These are phyloP conservation scores for Microcebus lehilahytsara DNA, from an alignment of 2,113 vertebrate genomes.

Conservation along the genomic window DNA sequence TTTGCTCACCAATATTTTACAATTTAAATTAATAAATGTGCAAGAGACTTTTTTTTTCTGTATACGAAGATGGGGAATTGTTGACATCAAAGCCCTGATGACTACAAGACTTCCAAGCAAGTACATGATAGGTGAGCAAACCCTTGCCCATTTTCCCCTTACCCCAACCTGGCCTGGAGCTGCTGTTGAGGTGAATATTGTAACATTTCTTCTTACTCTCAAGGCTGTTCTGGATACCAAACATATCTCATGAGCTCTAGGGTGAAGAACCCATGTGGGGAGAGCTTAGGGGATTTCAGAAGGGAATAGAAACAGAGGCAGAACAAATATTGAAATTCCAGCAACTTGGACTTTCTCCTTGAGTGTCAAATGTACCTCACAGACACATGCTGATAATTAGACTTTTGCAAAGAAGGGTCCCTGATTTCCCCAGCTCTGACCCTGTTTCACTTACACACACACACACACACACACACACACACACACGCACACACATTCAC, in stretches of 20 bases:
- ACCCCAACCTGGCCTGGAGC: conserved; percentile 10
- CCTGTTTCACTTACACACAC: neutral
- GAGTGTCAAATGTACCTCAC: neutral
- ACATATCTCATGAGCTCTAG: neutral
- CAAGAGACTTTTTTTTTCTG: conserved; percentile 2
- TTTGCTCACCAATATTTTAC: conserved; percentile 40
- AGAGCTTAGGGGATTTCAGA: conserved; percentile 33
- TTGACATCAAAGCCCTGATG: conserved; percentile 11
- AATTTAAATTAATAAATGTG: neutral
- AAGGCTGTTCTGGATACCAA: neutral
- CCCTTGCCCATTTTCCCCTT: neutral
- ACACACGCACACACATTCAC: neutral
- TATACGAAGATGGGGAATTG: neutral
- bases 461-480: neutral
- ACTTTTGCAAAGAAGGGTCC: neutral
- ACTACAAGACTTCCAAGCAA: conserved; percentile 24
- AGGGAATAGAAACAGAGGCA: conserved; percentile 2
- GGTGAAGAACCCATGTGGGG: neutral
- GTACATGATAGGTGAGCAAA: neutral
- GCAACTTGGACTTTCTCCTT: neutral
- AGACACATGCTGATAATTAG: neutral
- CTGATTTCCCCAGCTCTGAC: neutral
- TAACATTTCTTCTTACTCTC: neutral
- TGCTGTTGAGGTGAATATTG: neutral
- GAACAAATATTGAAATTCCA: neutral